phyloP scores from a whole-genome alignment of 1,140 invertebrate genomes.

The Macrocentrus cingulum region DNA sequence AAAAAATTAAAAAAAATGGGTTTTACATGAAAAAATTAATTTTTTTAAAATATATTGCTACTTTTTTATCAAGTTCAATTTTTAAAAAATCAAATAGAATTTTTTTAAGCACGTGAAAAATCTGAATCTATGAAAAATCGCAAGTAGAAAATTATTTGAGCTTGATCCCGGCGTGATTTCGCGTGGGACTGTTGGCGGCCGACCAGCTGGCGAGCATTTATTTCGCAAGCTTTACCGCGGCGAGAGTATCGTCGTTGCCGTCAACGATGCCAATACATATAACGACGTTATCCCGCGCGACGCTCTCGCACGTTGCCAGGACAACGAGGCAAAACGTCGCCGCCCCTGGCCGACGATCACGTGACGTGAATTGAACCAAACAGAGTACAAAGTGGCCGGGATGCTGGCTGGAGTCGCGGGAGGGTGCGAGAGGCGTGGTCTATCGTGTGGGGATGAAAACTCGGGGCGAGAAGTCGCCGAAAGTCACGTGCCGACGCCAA shows the following conservation, averaged over 20 bases:
- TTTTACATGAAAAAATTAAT: too few species aligned
- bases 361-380: conserved; percentile 46
- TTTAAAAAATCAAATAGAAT: too few species aligned
- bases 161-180: conserved; percentile 55
- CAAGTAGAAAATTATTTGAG: too few species aligned
- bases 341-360: conserved; percentile 32
- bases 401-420: conserved; percentile 40
- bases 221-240: conserved; percentile 52
- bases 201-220: conserved; percentile 57
- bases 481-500: conserved; percentile 56
- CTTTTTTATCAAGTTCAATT: too few species aligned
- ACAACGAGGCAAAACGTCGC: conserved; percentile 25
- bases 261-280: conserved; percentile 26
- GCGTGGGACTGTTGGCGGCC: conserved; percentile 56
- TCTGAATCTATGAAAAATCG: too few species aligned
- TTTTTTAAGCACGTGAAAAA: too few species aligned
- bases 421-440: conserved; percentile 35
- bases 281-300: conserved; percentile 33
- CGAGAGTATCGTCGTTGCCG: conserved; percentile 42
- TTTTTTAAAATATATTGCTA: too few species aligned
- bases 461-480: conserved; percentile 47
- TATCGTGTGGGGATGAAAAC: conserved; percentile 43
- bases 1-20: too few species aligned
- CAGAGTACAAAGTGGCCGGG: conserved; percentile 29
- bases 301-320: conserved; percentile 25